phyloP scores from a whole-genome alignment of 1,140 invertebrate genomes.

The Monomorium pharaonis region DNA sequence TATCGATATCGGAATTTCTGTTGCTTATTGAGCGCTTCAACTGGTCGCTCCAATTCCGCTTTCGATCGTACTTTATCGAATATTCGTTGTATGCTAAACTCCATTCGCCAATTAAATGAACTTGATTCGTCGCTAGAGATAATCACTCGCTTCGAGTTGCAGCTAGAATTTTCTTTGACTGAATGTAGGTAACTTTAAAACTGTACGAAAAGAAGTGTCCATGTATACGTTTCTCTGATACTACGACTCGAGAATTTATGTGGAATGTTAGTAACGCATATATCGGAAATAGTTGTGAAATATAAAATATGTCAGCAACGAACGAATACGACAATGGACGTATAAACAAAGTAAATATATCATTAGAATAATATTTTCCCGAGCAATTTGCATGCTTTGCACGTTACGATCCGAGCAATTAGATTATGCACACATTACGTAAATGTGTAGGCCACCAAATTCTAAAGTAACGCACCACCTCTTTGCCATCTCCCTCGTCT shows the following conservation, averaged over 20 bases:
- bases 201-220: neutral
- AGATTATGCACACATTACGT: constrained; percentile 29
- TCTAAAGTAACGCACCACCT: constrained; percentile 6
- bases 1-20: constrained; percentile 31
- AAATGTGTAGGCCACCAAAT: constrained; percentile 38
- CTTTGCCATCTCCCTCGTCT: neutral
- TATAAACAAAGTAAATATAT: neutral
- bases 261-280: neutral
- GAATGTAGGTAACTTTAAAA: neutral
- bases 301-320: neutral
- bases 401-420: constrained; percentile 39
- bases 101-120: neutral
- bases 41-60: constrained; percentile 14
- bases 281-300: neutral
- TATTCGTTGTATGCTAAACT: constrained; percentile 7
- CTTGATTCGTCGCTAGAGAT: neutral
- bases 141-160: neutral
- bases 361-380: neutral
- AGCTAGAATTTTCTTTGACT: neutral
- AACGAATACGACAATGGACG: neutral
- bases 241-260: neutral
- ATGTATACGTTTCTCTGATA: neutral
- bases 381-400: constrained; percentile 67
- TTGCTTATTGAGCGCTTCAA: constrained; percentile 11
- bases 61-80: neutral